Percentiles rank a stretch among this genome's conserved stretches.
phyloP scores from a whole-genome alignment of 1,140 invertebrate genomes.

The Wasmannia auropunctata region DNA sequence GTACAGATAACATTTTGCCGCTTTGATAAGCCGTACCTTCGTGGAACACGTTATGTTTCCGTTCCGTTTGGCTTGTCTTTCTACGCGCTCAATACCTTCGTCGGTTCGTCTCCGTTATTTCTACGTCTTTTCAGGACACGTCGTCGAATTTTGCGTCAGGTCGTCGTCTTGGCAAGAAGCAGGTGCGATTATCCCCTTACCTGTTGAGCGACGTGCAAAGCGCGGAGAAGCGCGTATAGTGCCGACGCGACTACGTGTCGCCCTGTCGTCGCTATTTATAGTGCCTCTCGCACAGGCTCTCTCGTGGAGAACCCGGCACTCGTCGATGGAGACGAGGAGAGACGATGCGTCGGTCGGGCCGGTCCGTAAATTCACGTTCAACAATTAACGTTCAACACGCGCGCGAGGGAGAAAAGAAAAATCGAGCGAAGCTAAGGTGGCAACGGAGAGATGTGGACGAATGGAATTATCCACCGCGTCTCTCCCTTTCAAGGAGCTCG shows the following conservation, averaged over 20 bases:
- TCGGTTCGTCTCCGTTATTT: background rate
- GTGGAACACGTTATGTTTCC: conserved; percentile 9
- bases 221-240: background rate
- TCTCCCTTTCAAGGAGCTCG: background rate
- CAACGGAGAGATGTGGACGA: background rate
- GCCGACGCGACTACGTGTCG: conserved; percentile 23
- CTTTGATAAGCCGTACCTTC: background rate
- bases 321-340: background rate
- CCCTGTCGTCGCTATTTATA: conserved; percentile 40
- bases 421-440: background rate
- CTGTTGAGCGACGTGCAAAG: conserved; percentile 28
- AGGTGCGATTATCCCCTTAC: conserved; percentile 36
- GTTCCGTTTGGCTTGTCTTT: conserved; percentile 13
- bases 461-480: background rate
- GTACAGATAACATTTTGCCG: background rate
- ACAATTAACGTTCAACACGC: background rate
- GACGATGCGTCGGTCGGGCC: background rate
- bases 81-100: background rate
- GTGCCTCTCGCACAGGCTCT: background rate
- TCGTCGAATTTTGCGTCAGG: conserved; percentile 22
- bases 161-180: background rate
- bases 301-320: conserved; percentile 22
- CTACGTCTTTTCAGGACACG: background rate
- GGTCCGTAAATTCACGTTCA: background rate
- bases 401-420: background rate